phyloP scores from a whole-genome alignment of 2,113 vertebrate genomes.

The Ictalurus punctatus region DNA sequence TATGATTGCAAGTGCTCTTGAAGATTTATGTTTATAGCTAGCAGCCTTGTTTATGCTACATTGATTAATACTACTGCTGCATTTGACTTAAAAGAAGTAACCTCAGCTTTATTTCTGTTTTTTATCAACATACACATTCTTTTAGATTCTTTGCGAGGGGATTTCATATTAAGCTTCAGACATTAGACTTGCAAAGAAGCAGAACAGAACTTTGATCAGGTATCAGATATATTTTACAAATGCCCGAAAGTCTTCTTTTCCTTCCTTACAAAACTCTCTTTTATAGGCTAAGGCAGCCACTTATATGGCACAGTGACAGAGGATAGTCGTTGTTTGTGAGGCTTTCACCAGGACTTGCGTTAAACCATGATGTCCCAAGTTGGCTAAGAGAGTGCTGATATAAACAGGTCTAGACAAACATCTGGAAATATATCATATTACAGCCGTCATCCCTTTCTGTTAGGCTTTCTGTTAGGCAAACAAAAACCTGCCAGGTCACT shows the following conservation, averaged over 20 bases:
- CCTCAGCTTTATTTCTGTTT: slow-evolving; percentile 24
- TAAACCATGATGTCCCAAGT: slow-evolving; percentile 14
- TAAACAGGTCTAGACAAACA: slow-evolving; percentile 41
- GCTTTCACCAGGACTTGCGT: slow-evolving; percentile 19
- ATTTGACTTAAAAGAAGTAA: slow-evolving; percentile 33
- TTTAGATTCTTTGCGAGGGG: not conserved
- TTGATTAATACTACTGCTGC: slow-evolving; percentile 31
- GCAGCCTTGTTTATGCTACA: slow-evolving; percentile 19
- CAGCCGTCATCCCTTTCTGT: slow-evolving; percentile 21
- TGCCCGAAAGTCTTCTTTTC: slow-evolving; percentile 16
- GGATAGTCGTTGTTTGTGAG: slow-evolving; percentile 10
- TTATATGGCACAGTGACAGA: slow-evolving; percentile 6
- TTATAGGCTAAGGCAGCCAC: not conserved
- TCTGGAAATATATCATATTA: slow-evolving; percentile 25
- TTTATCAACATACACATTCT: slow-evolving; percentile 38
- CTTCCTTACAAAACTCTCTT: not conserved
- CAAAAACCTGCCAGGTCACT: slow-evolving; percentile 37
- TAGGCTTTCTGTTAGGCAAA: slow-evolving; percentile 51
- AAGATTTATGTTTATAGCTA: slow-evolving; percentile 14
- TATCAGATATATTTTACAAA: slow-evolving; percentile 21
- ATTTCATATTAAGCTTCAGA: slow-evolving; percentile 39
- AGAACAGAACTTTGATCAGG: slow-evolving; percentile 39
- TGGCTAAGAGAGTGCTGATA: slow-evolving; percentile 29
- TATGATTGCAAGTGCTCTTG: slow-evolving; percentile 5
- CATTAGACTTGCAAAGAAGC: slow-evolving; percentile 26